A percentile compares a stretch with the other conserved stretches of the same genome.
Evolutionary conservation across 2,888 invertebrate genomes (phyloP).

Genomic region (Mimachlamys varia): DNA sequence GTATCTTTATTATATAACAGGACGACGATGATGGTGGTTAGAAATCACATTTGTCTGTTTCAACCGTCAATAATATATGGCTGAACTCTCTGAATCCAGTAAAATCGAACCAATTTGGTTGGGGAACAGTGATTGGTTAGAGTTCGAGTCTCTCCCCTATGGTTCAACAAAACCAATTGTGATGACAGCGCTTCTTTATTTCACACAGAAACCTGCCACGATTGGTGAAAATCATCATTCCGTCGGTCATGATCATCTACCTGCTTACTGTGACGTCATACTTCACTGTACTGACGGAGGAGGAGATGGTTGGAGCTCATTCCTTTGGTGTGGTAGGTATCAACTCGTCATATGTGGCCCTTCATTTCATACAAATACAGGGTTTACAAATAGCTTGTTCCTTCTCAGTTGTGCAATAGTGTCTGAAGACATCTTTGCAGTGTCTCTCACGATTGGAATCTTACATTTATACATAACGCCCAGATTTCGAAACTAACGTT

Average conservation of each 20-base stretch:
- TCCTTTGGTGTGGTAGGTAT: slow-evolving; percentile 88
- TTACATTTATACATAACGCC: background rate
- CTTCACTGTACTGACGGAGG: slow-evolving; percentile 88
- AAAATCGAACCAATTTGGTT: background rate
- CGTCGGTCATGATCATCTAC: slow-evolving; percentile 89
- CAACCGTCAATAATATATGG: background rate
- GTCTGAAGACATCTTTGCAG: no score
- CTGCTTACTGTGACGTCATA: slow-evolving; percentile 92
- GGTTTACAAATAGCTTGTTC: no score
- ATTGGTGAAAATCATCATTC: slow-evolving; percentile 90
- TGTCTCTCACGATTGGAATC: background rate
- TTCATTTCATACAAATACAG: no score
- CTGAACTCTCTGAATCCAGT: no score
- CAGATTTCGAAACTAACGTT: background rate
- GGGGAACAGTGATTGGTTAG: background rate
- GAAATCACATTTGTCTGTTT: background rate
- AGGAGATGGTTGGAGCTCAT: slow-evolving; percentile 88
- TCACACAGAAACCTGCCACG: slow-evolving; percentile 88
- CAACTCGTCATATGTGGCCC: no score
- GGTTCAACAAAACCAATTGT: background rate
- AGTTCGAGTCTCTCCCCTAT: background rate
- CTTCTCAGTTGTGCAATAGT: no score
- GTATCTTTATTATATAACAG: background rate
- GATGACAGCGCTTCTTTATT: background rate
- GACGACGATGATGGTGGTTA: background rate